Percentiles rank a stretch among this genome's conserved stretches.
Evolutionary conservation across 2,888 invertebrate species (phyloP).

Genomic region (Hirtodrosophila confusa): DNA sequence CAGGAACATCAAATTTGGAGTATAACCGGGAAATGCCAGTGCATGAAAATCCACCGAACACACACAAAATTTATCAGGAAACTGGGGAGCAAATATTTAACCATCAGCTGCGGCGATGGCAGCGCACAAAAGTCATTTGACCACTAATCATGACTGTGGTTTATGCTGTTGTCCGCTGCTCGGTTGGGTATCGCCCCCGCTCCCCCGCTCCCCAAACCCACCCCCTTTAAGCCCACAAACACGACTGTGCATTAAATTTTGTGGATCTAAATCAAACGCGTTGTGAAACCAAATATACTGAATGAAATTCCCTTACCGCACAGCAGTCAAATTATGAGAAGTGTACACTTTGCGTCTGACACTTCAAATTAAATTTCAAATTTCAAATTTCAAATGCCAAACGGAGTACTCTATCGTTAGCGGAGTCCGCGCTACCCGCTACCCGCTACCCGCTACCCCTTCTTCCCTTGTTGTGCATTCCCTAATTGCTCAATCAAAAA

Average conservation of each 20-base stretch:
- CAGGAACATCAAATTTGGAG: conserved; percentile 14
- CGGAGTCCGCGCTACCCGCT: too few relatives aligned
- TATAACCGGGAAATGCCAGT: not conserved
- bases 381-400: conserved; percentile 46
- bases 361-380: conserved; percentile 69
- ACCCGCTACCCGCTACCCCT: not conserved
- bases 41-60: conserved; percentile 6
- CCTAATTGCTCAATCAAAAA: conserved; percentile 77
- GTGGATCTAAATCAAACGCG: too few relatives aligned
- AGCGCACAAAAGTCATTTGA: conserved; percentile 66
- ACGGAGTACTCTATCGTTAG: not conserved
- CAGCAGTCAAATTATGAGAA: conserved; percentile 72
- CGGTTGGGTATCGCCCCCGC: too few relatives aligned
- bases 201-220: conserved; percentile 1
- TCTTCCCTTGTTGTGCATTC: conserved; percentile 38
- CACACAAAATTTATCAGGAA: not conserved
- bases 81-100: conserved; percentile 8
- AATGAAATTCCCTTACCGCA: conserved; percentile 52
- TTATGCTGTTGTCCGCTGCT: conserved; percentile 42
- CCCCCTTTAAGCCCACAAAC: conserved; percentile 9
- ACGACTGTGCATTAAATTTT: too few relatives aligned
- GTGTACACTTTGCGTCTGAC: conserved; percentile 72
- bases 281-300: not conserved
- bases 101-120: conserved; percentile 3
- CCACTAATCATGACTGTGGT: conserved; percentile 75